phyloP scores from a whole-genome alignment of 2,888 invertebrate species.

The Ophion ventricosus region DNA sequence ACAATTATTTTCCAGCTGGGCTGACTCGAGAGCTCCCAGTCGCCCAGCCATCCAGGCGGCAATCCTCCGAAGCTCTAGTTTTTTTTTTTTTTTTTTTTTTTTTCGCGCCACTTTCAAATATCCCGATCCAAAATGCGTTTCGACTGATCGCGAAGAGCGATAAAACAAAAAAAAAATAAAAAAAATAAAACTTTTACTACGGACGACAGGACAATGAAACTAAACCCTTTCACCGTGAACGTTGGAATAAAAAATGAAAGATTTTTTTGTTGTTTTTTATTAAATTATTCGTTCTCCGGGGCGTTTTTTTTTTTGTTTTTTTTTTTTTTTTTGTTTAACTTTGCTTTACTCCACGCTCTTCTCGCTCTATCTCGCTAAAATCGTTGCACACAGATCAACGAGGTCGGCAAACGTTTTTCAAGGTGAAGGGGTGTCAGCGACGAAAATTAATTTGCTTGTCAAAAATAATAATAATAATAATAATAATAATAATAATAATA shows the following conservation, averaged over 20 bases:
- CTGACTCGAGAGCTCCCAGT: not conserved
- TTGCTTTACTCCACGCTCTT: slow-evolving; percentile 6
- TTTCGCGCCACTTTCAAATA: not conserved
- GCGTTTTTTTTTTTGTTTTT: too few relatives aligned
- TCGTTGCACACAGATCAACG: not conserved
- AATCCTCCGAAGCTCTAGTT: not conserved
- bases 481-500: not conserved
- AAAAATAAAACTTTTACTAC: not conserved
- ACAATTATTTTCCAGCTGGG: not conserved
- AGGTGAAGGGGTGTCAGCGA: slow-evolving; percentile 12
- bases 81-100: too few relatives aligned
- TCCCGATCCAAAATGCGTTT: not conserved
- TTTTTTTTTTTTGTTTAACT: too few relatives aligned
- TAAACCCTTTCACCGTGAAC: not conserved
- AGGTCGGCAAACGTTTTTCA: slow-evolving; percentile 6
- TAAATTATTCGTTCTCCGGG: not conserved
- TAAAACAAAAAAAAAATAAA: too few relatives aligned
- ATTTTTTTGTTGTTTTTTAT: too few relatives aligned
- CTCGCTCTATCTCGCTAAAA: not conserved
- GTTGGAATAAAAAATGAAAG: not conserved
- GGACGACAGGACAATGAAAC: not conserved
- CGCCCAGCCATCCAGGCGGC: not conserved
- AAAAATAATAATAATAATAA: slow-evolving; percentile 5
- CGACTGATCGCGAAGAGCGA: not conserved
- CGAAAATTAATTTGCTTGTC: slow-evolving; percentile 18